Evolutionary conservation across 2,797 vertebrate species (phyloP).

Genomic region (Diplodus sargus): DNA sequence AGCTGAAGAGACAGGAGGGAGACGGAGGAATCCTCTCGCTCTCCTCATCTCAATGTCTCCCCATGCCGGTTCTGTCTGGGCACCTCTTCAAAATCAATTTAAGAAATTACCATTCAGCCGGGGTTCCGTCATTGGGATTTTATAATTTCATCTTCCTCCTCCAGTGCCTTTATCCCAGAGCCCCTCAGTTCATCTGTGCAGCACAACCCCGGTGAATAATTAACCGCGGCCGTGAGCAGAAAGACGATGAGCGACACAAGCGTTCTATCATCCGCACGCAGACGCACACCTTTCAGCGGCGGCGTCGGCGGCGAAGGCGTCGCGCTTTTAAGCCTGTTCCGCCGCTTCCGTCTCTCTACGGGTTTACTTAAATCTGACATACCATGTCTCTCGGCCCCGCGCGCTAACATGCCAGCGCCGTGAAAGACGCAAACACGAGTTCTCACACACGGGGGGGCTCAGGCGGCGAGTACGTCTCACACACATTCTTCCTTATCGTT

Average conservation of each 20-base stretch:
- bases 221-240: constrained; percentile 80
- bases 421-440: constrained; percentile 29
- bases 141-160: constrained; percentile 86
- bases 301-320: neutral
- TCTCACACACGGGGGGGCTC: constrained; percentile 4
- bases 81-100: constrained; percentile 86
- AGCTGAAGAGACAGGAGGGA: constrained; percentile 19
- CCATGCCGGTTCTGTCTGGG: constrained; percentile 71
- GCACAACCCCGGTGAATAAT: constrained; percentile 84
- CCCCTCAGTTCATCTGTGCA: constrained; percentile 80
- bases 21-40: constrained; percentile 50
- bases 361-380: constrained; percentile 57
- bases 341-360: constrained; percentile 28
- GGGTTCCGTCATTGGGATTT: constrained; percentile 84
- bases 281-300: constrained; percentile 56
- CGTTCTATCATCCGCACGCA: constrained; percentile 69
- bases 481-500: constrained; percentile 38
- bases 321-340: constrained; percentile 47
- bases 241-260: constrained; percentile 76
- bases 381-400: constrained; percentile 37
- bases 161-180: constrained; percentile 81
- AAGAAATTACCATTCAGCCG: constrained; percentile 83
- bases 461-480: constrained; percentile 8
- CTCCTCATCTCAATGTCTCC: constrained; percentile 57
- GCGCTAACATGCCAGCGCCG: constrained; percentile 37